Percentiles rank a stretch among this genome's conserved stretches.
These are phyloP conservation scores for Leucozona laternaria DNA, from an alignment of 2,888 invertebrate genomes.

Conservation along the genomic window DNA sequence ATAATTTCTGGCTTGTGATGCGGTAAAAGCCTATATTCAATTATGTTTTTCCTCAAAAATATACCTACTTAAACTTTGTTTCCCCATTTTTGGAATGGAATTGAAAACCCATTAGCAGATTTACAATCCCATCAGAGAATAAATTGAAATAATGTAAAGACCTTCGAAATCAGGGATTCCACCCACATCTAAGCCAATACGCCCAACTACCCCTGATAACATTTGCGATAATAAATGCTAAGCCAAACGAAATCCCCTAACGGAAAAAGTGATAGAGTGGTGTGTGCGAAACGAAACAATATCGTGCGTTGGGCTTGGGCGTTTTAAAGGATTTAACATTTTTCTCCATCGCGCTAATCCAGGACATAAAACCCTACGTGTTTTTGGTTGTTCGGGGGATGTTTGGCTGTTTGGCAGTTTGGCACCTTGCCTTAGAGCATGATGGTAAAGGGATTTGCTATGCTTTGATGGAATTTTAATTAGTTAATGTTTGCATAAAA, in stretches of 20 bases:
- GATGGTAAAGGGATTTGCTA: slow-evolving; percentile 16
- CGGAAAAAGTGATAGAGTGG: neutral
- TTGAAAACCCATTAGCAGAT: slow-evolving; percentile 67
- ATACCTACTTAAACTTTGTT: neutral
- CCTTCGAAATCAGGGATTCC: slow-evolving; percentile 7
- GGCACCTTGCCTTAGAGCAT: neutral
- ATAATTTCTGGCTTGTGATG: neutral
- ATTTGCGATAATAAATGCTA: slow-evolving; percentile 34
- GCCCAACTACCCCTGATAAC: neutral
- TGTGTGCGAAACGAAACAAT: neutral
- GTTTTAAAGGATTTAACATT: slow-evolving; percentile 32
- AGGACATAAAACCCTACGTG: slow-evolving; percentile 32
- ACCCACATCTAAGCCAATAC: neutral
- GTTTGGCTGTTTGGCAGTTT: slow-evolving; percentile 31
- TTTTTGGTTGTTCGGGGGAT: slow-evolving; percentile 10
- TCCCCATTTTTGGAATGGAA: slow-evolving; percentile 33
- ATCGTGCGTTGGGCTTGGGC: slow-evolving; percentile 26
- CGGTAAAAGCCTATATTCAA: neutral
- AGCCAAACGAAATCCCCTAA: slow-evolving; percentile 3
- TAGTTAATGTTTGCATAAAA: slow-evolving; percentile 49
- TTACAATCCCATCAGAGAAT: slow-evolving; percentile 34
- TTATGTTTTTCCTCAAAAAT: neutral
- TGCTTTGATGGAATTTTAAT: slow-evolving; percentile 71
- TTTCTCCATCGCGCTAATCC: slow-evolving; percentile 27
- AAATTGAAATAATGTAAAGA: slow-evolving; percentile 39